Evolutionary conservation across 2,113 vertebrate species (phyloP).

Genomic region (Cyanistes caeruleus): DNA sequence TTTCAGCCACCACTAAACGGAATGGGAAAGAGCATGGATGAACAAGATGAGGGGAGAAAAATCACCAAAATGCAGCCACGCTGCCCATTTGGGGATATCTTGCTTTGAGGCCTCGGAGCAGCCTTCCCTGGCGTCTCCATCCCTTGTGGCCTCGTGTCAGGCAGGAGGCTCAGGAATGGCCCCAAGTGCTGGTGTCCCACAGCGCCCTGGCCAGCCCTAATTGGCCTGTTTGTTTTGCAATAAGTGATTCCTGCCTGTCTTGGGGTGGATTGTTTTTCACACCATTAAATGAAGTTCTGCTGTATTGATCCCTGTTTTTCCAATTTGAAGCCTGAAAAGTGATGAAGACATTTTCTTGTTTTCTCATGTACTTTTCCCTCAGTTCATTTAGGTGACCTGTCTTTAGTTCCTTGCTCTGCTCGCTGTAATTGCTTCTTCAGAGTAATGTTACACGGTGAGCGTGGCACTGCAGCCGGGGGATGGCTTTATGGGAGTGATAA

Average conservation of each 20-base stretch:
- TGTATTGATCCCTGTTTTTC: constrained; percentile 76
- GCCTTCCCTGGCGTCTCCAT: background rate
- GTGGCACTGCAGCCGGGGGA: background rate
- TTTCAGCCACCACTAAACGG: background rate
- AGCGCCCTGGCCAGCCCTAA: background rate
- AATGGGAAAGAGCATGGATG: rapidly evolving
- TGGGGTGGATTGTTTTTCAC: constrained; percentile 70
- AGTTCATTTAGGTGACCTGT: constrained; percentile 69
- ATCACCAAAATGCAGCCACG: rapidly evolving
- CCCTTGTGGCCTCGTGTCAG: rapidly evolving
- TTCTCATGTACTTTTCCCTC: constrained; percentile 52
- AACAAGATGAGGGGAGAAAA: background rate
- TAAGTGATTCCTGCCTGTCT: constrained; percentile 73
- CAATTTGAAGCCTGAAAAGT: constrained; percentile 73
- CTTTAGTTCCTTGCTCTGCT: constrained; percentile 46
- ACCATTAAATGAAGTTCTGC: constrained; percentile 77
- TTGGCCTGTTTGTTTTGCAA: constrained; percentile 70
- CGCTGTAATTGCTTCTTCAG: constrained; percentile 66
- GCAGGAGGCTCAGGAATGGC: background rate
- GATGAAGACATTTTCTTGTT: constrained; percentile 75
- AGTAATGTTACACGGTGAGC: background rate
- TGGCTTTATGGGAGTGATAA: background rate
- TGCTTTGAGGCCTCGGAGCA: rapidly evolving
- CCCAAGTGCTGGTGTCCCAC: rapidly evolving
- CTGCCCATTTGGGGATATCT: background rate